A percentile compares a stretch with the other conserved stretches of the same genome.
Evolutionary conservation across 1,140 invertebrate genomes (phyloP).

Genomic region (Leptinotarsa defecta): DNA sequence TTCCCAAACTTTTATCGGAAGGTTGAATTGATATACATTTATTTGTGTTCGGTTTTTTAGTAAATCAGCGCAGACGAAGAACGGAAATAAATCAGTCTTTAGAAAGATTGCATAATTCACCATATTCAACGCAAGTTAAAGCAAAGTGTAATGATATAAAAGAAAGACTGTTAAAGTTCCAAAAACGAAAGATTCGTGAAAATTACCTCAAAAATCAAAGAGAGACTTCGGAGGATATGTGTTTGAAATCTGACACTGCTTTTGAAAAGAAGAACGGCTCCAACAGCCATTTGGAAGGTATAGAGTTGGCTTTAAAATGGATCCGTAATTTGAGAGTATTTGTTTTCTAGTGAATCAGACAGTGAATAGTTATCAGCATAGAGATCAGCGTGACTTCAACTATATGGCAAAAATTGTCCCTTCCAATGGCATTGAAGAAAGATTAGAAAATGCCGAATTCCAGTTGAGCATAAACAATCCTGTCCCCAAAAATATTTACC

Average conservation of each 20-base stretch:
- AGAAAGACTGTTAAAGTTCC: slow-evolving; percentile 67
- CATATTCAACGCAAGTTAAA: slow-evolving; percentile 65
- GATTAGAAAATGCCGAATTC: slow-evolving; percentile 63
- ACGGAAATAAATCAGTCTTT: slow-evolving; percentile 47
- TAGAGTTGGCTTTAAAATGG: slow-evolving; percentile 10
- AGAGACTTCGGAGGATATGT: slow-evolving; percentile 62
- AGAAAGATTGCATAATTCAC: slow-evolving; percentile 53
- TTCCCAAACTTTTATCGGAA: too few relatives aligned
- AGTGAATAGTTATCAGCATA: slow-evolving; percentile 60
- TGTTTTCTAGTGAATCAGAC: slow-evolving; percentile 62
- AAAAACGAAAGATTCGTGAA: slow-evolving; percentile 66
- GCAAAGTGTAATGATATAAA: slow-evolving; percentile 63
- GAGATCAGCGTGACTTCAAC: slow-evolving; percentile 49
- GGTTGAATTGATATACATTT: not conserved
- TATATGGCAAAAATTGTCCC: slow-evolving; percentile 50
- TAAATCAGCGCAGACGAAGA: slow-evolving; percentile 38
- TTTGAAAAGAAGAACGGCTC: slow-evolving; percentile 67
- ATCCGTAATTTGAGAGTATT: not conserved
- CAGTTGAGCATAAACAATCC: slow-evolving; percentile 61
- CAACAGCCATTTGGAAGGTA: slow-evolving; percentile 74
- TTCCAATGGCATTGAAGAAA: slow-evolving; percentile 61
- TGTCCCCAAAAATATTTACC: slow-evolving; percentile 63
- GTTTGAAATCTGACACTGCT: slow-evolving; percentile 70
- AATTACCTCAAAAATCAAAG: slow-evolving; percentile 67
- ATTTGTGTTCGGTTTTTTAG: not conserved